A percentile compares a stretch with the other conserved stretches of the same genome.
Evolutionary conservation across 2,888 invertebrate species (phyloP).

Genomic region (Crematogaster levior): DNA sequence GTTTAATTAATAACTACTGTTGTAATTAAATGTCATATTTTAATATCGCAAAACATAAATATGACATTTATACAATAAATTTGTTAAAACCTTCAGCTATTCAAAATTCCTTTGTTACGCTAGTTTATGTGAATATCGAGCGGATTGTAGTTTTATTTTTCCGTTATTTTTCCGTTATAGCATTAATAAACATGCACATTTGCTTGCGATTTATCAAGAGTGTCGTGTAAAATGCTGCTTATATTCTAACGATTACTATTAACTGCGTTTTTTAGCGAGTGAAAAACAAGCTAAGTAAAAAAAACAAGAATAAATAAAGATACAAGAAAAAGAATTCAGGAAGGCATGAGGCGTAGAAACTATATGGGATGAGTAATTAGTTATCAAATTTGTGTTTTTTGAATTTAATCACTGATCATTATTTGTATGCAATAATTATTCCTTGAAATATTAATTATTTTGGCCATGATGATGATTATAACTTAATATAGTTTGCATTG

Average conservation of each 20-base stretch:
- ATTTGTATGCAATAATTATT: conserved; percentile 14
- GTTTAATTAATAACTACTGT: conserved; percentile 24
- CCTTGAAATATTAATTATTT: conserved; percentile 25
- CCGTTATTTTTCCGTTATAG: not conserved
- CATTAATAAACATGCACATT: not conserved
- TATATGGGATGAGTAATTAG: not conserved
- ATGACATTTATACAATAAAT: not conserved
- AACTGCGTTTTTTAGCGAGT: not conserved
- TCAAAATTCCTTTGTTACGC: not conserved
- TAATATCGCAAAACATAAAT: not conserved
- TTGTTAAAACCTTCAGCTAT: not conserved
- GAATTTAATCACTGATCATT: not conserved
- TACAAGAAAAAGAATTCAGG: not conserved
- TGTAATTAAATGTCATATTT: conserved; percentile 7
- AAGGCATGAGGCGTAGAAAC: not conserved
- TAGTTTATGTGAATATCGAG: not conserved
- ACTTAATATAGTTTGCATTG: not conserved
- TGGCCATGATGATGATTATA: not conserved
- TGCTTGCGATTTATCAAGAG: not conserved
- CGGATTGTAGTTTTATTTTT: not conserved
- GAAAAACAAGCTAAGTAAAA: not conserved
- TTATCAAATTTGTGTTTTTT: not conserved
- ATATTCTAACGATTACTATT: not conserved
- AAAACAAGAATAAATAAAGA: not conserved
- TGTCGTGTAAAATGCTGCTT: not conserved